Conservation (phyloP, 2,113 vertebrate species). For the Montifringilla adamsi region DNA sequence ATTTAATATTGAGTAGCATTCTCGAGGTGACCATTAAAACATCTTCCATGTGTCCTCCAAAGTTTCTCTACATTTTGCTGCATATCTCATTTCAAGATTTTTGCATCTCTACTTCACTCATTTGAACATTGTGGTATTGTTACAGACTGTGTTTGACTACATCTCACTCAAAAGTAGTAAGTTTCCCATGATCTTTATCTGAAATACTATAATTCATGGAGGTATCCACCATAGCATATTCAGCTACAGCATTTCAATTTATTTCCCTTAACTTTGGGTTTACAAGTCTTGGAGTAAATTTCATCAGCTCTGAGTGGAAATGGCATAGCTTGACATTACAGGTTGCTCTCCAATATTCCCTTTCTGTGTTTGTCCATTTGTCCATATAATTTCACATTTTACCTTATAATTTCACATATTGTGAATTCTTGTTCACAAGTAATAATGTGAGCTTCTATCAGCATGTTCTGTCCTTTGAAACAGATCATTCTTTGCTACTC, state of each 20-base stretch:
- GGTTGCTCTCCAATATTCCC: neutral
- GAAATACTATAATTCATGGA: neutral
- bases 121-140: neutral
- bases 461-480: neutral
- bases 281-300: neutral
- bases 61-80: neutral
- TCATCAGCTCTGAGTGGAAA: neutral
- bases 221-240: neutral
- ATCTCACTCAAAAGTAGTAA: neutral
- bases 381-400: neutral
- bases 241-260: constrained; percentile 4
- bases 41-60: neutral
- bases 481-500: neutral
- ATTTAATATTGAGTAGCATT: neutral
- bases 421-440: neutral
- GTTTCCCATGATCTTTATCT: neutral
- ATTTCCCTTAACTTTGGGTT: constrained; percentile 16
- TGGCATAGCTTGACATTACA: neutral
- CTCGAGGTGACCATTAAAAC: neutral
- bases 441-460: neutral
- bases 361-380: neutral
- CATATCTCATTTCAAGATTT: neutral
- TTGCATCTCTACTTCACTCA: neutral
- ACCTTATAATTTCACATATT: neutral
- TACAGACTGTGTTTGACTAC: constrained; percentile 6